Percentiles rank a stretch among this genome's conserved stretches.
These are phyloP conservation scores for Phaethornis superciliosus DNA, from an alignment of 2,113 vertebrate genomes.

Conservation along the genomic window DNA sequence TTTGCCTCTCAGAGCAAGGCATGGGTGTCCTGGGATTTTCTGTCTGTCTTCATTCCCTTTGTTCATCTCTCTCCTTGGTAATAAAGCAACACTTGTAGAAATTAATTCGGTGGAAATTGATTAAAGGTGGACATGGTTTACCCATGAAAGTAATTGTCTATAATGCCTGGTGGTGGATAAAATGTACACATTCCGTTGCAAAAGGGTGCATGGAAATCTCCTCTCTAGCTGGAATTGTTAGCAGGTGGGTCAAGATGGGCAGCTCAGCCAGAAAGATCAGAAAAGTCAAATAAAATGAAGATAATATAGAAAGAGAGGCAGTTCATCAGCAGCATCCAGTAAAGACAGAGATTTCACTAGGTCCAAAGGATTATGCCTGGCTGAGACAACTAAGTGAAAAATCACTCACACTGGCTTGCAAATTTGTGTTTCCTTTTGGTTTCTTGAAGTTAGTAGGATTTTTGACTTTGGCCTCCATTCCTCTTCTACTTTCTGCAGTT, in stretches of 20 bases:
- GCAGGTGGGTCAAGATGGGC: not conserved
- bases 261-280: not conserved
- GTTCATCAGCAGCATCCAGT: not conserved
- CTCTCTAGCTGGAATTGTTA: rapidly evolving
- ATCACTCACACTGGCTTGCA: rapidly evolving
- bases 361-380: not conserved
- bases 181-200: not conserved
- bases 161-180: not conserved
- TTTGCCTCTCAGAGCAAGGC: not conserved
- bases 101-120: conserved; percentile 60
- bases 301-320: not conserved
- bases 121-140: conserved; percentile 38
- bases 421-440: not conserved
- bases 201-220: not conserved
- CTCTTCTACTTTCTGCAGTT: not conserved
- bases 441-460: not conserved
- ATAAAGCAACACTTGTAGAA: conserved; percentile 41
- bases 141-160: not conserved
- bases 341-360: not conserved
- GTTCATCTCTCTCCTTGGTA: conserved; percentile 41
- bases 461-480: not conserved
- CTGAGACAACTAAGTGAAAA: not conserved
- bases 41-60: not conserved
- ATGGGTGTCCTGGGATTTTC: conserved; percentile 1
- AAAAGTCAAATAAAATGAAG: not conserved